These are phyloP conservation scores for Marcusenius ussheri DNA, from an alignment of 2,113 vertebrate species.

Conservation along the genomic window DNA sequence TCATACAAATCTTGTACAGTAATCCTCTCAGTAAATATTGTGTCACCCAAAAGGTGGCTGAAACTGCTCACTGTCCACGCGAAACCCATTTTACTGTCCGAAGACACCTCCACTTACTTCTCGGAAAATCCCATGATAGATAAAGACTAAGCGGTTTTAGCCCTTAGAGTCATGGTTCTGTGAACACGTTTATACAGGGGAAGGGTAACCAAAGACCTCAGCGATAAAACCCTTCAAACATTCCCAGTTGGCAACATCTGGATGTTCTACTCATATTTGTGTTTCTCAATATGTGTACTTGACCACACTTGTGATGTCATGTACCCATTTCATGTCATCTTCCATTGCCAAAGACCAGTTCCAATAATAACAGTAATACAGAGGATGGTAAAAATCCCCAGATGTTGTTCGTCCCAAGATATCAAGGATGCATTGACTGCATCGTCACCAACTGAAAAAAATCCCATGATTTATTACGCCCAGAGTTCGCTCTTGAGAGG, in stretches of 20 bases:
- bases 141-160: neutral
- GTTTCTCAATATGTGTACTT: neutral
- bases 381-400: neutral
- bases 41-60: neutral
- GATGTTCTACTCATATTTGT: neutral
- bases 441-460: neutral
- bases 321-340: neutral
- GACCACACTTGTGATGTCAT: neutral
- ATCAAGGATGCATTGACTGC: neutral
- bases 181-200: neutral
- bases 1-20: neutral
- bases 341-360: neutral
- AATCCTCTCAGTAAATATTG: neutral
- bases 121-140: neutral
- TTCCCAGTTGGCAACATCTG: neutral
- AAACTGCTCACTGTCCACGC: neutral
- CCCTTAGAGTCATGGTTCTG: neutral
- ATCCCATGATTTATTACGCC: neutral
- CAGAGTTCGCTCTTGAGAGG: neutral
- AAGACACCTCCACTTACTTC: neutral
- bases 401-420: neutral
- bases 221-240: neutral
- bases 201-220: neutral
- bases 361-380: neutral
- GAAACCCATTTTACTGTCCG: neutral